These are phyloP conservation scores for Zalophus californianus DNA, from an alignment of 2,797 vertebrate genomes.

Conservation along the genomic window DNA sequence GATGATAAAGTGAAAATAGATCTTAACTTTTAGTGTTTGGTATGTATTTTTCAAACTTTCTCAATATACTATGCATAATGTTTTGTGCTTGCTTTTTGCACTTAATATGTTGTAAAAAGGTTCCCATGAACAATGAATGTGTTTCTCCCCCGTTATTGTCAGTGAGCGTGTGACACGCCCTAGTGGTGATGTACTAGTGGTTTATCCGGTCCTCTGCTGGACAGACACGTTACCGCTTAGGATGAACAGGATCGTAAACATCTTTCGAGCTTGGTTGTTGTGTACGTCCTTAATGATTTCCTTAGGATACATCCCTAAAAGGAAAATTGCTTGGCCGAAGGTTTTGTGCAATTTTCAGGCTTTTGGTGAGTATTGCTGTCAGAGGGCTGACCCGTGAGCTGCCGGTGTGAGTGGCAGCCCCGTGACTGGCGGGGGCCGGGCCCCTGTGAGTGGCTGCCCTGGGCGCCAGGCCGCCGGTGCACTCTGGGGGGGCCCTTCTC, in stretches of 20 bases:
- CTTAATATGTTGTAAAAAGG: neutral
- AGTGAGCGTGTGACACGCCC: neutral
- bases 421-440: neutral
- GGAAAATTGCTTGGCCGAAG: neutral
- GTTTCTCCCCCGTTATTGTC: neutral
- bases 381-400: neutral
- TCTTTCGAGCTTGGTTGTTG: neutral
- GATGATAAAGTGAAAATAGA: neutral
- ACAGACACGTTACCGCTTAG: rapidly evolving
- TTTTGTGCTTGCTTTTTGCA: neutral
- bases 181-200: neutral
- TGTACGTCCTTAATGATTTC: neutral
- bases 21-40: neutral
- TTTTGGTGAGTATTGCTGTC: neutral
- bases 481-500: neutral
- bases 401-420: rapidly evolving
- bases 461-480: rapidly evolving
- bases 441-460: neutral
- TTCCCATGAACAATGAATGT: neutral
- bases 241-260: neutral
- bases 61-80: neutral
- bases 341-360: neutral
- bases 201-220: neutral
- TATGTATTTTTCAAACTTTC: neutral
- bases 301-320: neutral